A percentile compares a stretch with the other conserved stretches of the same genome.
Evolutionary conservation across 2,888 invertebrate species (phyloP).

Genomic region (Diaprepes abbreviatus): DNA sequence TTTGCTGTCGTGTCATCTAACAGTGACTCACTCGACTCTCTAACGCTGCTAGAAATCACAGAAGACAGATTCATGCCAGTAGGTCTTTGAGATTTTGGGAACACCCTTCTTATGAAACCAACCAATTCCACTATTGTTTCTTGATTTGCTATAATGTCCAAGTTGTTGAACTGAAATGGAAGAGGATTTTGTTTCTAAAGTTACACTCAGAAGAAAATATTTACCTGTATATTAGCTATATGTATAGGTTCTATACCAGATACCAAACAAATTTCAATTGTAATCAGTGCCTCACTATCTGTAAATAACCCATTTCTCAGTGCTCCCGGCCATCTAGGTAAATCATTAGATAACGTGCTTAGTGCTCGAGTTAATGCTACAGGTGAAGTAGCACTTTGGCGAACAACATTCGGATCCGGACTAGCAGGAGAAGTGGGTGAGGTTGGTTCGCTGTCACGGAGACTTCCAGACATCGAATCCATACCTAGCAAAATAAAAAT

Average conservation of each 20-base stretch:
- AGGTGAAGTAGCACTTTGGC: constrained; percentile 68
- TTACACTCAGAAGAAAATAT: not conserved
- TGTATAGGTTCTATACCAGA: constrained; percentile 69
- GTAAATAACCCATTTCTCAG: constrained; percentile 54
- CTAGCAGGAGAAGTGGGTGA: constrained; percentile 89
- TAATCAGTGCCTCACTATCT: constrained; percentile 81
- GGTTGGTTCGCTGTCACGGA: constrained; percentile 92
- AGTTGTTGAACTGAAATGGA: constrained; percentile 88
- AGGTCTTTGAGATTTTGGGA: constrained; percentile 67
- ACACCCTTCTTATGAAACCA: constrained; percentile 86
- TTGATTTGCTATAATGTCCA: constrained; percentile 89
- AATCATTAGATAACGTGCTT: constrained; percentile 63
- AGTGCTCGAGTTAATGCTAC: constrained; percentile 73
- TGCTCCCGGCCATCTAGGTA: constrained; percentile 53
- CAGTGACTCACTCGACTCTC: constrained; percentile 62
- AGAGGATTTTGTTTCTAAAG: not conserved
- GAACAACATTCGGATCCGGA: constrained; percentile 70
- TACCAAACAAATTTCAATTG: constrained; percentile 85
- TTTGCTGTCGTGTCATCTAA: constrained; percentile 51
- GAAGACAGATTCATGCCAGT: constrained; percentile 53
- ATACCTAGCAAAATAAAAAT: constrained; percentile 72
- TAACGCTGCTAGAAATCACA: constrained; percentile 59
- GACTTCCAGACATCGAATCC: constrained; percentile 94
- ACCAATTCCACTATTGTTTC: constrained; percentile 94
- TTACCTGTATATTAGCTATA: constrained; percentile 83